Evolutionary conservation across 2,888 invertebrate species (phyloP), one percentile per base, ranked within the genome.

Genomic region (Heliconius erato): DNA sequence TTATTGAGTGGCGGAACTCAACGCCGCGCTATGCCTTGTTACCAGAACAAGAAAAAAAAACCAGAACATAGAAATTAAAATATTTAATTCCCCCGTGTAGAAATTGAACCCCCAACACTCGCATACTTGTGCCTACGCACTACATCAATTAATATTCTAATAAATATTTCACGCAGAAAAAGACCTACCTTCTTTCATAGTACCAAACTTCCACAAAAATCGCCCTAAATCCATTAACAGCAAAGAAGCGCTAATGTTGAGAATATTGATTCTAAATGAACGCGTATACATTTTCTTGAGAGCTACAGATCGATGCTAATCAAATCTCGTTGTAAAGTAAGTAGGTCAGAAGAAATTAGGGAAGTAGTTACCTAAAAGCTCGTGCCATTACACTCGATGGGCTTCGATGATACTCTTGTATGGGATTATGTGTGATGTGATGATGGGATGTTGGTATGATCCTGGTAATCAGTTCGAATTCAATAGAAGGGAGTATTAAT

Each of bases 321-420:
- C 63, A 82, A 84, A 86, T 86, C 80, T 79, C 79, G 82, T 83
- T 82, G 79, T 82, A 82, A 83, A 83, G 83, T 79, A 84, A 84
- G 81, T 85, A 80, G 86, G 84, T 86, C 85, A 85, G 80, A 72
- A 79, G 79, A 78, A 85, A 86, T 84, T 77, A 86, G 80, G 84
- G 76, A 81, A 80, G 54, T 78, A 81, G 82, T 83, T 85, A 82
- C 40, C 63, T 77, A 77, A 81, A 81, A 81, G 85, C 84, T 81
- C 79, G 81, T 79, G 74, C 83, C 74, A 83, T 83, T 83, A 82
- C 74, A 71, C 68, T 78, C 32, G 26, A 63, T 68, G 67, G 77
- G 23, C 71, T 72, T 81, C 23, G 28, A 68, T 28, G 54, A 76
- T 77, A 40, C 74, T 67, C 32, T 78, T 78, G 78, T 78, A 16